These are phyloP conservation scores for Rhagoletis zephyria DNA, from an alignment of 1,140 invertebrate genomes.

Conservation along the genomic window DNA sequence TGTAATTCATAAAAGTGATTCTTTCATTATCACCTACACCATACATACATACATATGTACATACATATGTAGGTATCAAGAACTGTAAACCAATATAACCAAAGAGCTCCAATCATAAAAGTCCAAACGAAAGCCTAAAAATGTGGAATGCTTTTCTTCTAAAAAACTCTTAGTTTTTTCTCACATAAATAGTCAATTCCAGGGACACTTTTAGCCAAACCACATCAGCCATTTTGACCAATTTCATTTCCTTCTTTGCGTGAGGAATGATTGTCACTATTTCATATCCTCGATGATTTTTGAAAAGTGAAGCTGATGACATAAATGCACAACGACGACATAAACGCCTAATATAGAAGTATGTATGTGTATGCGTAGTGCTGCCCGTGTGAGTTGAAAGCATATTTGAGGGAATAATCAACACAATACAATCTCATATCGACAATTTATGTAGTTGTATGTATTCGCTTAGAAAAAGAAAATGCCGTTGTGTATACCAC, in stretches of 20 bases:
- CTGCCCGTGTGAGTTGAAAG: not conserved
- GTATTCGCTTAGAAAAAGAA: not conserved
- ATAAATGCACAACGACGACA: not conserved
- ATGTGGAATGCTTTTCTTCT: no score
- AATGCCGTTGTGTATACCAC: not conserved
- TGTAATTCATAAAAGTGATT: no score
- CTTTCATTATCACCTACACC: no score
- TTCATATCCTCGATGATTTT: conserved; percentile 32
- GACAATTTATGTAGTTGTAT: not conserved
- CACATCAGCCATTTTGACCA: conserved; percentile 20
- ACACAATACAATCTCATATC: not conserved
- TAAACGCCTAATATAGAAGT: not conserved
- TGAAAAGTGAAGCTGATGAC: not conserved
- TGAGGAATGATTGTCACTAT: not conserved
- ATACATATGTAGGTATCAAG: no score
- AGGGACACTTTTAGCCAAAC: conserved; percentile 28
- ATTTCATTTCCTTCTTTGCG: not conserved
- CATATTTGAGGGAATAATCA: not conserved
- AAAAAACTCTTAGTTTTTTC: not conserved
- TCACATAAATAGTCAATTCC: not conserved
- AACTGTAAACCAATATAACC: no score
- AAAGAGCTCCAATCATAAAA: no score
- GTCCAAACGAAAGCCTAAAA: no score
- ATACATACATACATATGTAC: no score
- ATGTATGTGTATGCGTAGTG: not conserved